Base-by-base conservation (phyloP, 2,797 vertebrate species). In the Eospalax fontanierii region DNA sequence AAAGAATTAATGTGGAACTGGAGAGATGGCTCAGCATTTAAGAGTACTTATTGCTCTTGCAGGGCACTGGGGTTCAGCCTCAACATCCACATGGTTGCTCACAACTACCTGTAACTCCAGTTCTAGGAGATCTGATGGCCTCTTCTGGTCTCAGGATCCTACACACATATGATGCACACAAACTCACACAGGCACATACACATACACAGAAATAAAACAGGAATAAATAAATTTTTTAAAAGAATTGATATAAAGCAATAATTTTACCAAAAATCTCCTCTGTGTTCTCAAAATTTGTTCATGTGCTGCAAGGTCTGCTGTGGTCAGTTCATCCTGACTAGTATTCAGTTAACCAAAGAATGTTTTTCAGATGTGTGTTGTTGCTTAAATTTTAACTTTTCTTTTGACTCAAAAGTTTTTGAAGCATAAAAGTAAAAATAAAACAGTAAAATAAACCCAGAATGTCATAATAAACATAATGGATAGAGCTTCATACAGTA, bases 381-480 rank as follows among this genome's bases (percentile, higher is more conserved):
- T 75, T 93, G 33, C 50, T 87, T 87, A 84, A 28, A 88, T 85
- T 89, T 76, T 35, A 43, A 74, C 54, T 89, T 92, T 87, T 95
- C 33, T 94, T 86, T 84, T 90, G 76, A 54, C 73, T 84, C 35
- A 76, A 87, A 94, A 78, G 38, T 70, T 46, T 93, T 30, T 80
- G 88, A 89, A 74, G 50, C 54, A 81, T 81, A 81, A 33, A 92
- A 91, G 21, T 83, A 38, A 38, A 91, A 92, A 66, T 70, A 87
- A 91, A 78, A 61, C 40, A 85, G 24, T 80, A 80, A 80, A 87
- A 75, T 80, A 87, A 93, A 78, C 22, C 79, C 43, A 82, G 38
- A 85, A 38, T 73, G 30, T 19, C 54, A 33, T 79, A 16, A 59
- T 93, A 89, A 84, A 71, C 35, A 71, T 50, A 92, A 50, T 50